phyloP scores from a whole-genome alignment of 2,113 vertebrate genomes.

The Aldabrachelys gigantea region DNA sequence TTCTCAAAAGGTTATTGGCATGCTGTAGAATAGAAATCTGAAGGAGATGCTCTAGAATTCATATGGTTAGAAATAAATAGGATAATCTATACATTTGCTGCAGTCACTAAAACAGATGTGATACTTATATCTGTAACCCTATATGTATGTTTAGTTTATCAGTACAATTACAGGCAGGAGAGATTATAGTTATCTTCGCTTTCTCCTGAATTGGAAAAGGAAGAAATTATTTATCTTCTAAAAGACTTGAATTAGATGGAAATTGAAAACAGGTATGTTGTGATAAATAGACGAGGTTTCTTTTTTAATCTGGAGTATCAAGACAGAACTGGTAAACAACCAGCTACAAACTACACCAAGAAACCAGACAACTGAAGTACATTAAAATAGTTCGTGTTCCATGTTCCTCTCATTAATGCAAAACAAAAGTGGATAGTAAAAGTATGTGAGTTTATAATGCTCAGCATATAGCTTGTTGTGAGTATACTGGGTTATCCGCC shows the following conservation, averaged over 20 bases:
- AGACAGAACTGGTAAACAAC: neutral
- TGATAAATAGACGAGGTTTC: neutral
- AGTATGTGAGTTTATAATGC: neutral
- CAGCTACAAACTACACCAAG: constrained; percentile 4
- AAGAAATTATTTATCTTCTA: constrained; percentile 33
- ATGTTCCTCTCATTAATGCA: neutral
- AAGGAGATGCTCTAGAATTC: neutral
- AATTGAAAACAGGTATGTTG: constrained; percentile 3
- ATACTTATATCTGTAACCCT: constrained; percentile 40
- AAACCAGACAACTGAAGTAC: neutral
- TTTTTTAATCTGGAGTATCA: neutral
- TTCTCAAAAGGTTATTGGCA: constrained; percentile 31
- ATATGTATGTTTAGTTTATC: constrained; percentile 49
- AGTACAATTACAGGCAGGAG: constrained; percentile 46
- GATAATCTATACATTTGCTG: constrained; percentile 2
- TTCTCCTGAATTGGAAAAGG: constrained; percentile 31
- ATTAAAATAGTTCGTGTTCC: neutral
- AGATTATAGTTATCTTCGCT: constrained; percentile 50
- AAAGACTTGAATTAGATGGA: constrained; percentile 11
- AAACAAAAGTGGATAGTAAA: neutral
- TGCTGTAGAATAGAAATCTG: constrained; percentile 32
- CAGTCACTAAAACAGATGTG: constrained; percentile 34
- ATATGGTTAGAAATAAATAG: constrained; percentile 22
- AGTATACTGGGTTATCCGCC: neutral
- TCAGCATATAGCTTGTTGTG: neutral